Percentiles rank a stretch among this genome's conserved stretches.
These are phyloP conservation scores for Cancer borealis DNA, from an alignment of 2,888 invertebrate species.

Conservation along the genomic window DNA sequence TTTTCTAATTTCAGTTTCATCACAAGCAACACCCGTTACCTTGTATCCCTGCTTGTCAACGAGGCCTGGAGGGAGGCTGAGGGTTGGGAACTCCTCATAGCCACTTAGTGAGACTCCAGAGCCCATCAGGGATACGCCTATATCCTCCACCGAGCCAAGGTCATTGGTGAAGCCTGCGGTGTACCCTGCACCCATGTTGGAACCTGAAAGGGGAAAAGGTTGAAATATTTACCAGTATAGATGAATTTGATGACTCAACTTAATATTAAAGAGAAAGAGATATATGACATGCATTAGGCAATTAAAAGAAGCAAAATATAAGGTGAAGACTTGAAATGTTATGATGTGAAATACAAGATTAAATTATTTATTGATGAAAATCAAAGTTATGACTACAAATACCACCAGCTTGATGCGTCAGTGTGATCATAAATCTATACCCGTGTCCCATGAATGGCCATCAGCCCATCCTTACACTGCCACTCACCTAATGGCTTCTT, in stretches of 20 bases:
- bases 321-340: not conserved
- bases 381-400: not conserved
- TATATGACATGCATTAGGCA: too few relatives aligned
- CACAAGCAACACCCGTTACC: slow-evolving; percentile 46
- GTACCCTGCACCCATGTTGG: not conserved
- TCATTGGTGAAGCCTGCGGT: not conserved
- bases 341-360: not conserved
- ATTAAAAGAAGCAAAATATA: too few relatives aligned
- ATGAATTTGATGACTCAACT: not conserved
- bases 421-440: not conserved
- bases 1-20: not conserved
- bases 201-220: not conserved
- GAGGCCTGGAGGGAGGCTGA: slow-evolving; percentile 60
- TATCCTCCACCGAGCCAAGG: not conserved
- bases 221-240: not conserved
- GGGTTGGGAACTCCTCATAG: slow-evolving; percentile 68
- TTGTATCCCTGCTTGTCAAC: slow-evolving; percentile 70
- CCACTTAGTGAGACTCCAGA: not conserved
- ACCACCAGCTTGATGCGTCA: not conserved
- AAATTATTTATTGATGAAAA: not conserved
- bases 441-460: not conserved
- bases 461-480: not conserved
- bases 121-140: not conserved
- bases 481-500: slow-evolving; percentile 67
- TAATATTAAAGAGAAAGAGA: not conserved